phyloP scores from a whole-genome alignment of 2,113 vertebrate genomes.

The Lagopus muta region DNA sequence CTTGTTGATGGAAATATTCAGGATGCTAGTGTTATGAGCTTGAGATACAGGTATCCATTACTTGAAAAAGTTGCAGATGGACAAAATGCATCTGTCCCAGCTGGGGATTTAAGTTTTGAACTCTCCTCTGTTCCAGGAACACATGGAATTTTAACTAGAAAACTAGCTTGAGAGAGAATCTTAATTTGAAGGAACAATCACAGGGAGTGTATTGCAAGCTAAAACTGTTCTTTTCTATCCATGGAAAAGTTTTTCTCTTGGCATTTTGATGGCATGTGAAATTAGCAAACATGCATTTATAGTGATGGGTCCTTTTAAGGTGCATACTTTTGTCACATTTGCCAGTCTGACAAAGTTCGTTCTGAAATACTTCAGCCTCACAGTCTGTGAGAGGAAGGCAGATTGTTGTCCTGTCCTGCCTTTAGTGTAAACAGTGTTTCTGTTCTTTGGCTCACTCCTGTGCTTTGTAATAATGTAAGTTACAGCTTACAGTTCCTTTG shows the following conservation, averaged over 20 bases:
- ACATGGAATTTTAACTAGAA: background rate
- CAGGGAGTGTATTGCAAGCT: background rate
- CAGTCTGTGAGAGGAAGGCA: background rate
- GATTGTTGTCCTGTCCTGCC: background rate
- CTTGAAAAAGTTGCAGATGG: background rate
- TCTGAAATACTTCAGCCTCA: background rate
- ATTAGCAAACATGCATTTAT: fast-evolving
- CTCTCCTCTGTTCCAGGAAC: background rate
- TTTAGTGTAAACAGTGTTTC: background rate
- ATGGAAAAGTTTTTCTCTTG: background rate
- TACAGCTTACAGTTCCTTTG: background rate
- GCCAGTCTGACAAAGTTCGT: background rate
- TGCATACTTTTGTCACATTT: background rate
- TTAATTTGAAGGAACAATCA: background rate
- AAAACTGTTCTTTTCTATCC: background rate
- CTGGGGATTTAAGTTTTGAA: background rate
- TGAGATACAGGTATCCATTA: background rate
- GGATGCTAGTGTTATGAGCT: background rate
- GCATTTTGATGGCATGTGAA: background rate
- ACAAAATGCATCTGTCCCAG: background rate
- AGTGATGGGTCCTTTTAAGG: background rate
- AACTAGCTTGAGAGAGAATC: background rate
- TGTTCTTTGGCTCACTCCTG: background rate
- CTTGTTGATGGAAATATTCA: background rate
- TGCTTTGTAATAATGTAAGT: background rate